Base-by-base conservation (phyloP, 1,140 invertebrate genomes). In the Saccostrea cuccullata region DNA sequence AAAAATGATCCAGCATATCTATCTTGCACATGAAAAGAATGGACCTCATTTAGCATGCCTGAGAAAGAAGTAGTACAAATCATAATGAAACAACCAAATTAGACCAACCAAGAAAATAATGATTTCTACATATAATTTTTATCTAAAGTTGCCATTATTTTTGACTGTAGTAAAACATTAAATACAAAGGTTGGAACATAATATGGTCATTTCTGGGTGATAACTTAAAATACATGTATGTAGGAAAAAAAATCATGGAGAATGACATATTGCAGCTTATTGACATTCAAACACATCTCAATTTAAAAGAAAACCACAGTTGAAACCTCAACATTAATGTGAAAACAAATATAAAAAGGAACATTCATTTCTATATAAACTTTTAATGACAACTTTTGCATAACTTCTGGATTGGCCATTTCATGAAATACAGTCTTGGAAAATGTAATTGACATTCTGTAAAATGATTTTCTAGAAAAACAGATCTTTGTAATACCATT, bases 251-350 rank as follows among this genome's bases (percentile, higher is more conserved):
- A 77, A 77, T 36, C 12, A 77, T 77, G 70, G 70, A 13, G 26
- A 77, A 77, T 77, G 70, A 77, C 26, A 77, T 77, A 77, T 77
- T 77, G 70, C 70, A 77, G 70, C 70, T 77, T 77, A 30, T 26
- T 77, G 70, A 77, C 26, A 12, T 26, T 77, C 70, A 77, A 30
- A 15, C 30, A 26, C 23, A 77, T 30, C 70, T 13, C 11, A 77
- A 36, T 36, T 77, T 36, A 30, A 77, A 26, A 77, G 15, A 77
- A 77, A 26, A 73, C 12, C 23, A 77, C 60, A 30, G 70, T 77
- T 77, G 30, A 77, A 1, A 30, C 26, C 70, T 77, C 70, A 77
- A 36, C 70, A 77, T 77, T 77, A 15, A 73, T 36, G 23, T 67
- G 26, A 77, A 30, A 77, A 77, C 11, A 77, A 30, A 77, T 77